phyloP scores from a whole-genome alignment of 2,113 vertebrate species.

The Burhinus bistriatus region DNA sequence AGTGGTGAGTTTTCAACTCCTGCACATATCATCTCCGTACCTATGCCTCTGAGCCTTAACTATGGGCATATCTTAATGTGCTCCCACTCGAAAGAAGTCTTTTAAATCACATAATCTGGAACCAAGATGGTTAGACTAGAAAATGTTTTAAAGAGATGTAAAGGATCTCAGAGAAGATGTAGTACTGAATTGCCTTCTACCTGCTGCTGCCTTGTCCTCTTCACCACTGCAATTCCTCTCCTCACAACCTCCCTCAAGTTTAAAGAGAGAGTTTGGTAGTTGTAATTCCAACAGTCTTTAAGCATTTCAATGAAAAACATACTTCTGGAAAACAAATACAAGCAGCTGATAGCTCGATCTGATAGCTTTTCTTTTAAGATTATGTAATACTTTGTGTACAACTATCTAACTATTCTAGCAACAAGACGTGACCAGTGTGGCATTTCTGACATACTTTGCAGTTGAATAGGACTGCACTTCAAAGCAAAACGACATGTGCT shows the following conservation, averaged over 20 bases:
- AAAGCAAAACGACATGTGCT: not conserved
- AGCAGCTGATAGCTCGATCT: not conserved
- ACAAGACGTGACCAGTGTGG: not conserved
- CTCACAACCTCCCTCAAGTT: not conserved
- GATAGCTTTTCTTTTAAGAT: not conserved
- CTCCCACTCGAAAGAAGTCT: not conserved
- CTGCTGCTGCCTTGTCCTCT: not conserved
- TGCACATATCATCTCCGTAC: not conserved
- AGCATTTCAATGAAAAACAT: not conserved
- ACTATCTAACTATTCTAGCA: not conserved
- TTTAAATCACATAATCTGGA: not conserved
- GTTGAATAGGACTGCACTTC: not conserved
- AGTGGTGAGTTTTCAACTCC: not conserved
- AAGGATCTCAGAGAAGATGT: not conserved
- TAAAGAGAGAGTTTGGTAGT: not conserved
- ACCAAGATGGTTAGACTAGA: not conserved
- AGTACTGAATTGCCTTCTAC: not conserved
- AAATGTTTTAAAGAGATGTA: not conserved
- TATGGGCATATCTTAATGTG: not conserved
- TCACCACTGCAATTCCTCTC: not conserved
- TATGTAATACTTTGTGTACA: not conserved
- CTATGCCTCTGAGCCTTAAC: not conserved
- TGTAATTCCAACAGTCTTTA: not conserved
- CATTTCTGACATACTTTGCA: not conserved
- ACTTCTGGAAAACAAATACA: not conserved